Percentiles rank a stretch among this genome's conserved stretches.
Evolutionary conservation across 1,140 invertebrate species (phyloP).

Genomic region (Hypothenemus hampei): DNA sequence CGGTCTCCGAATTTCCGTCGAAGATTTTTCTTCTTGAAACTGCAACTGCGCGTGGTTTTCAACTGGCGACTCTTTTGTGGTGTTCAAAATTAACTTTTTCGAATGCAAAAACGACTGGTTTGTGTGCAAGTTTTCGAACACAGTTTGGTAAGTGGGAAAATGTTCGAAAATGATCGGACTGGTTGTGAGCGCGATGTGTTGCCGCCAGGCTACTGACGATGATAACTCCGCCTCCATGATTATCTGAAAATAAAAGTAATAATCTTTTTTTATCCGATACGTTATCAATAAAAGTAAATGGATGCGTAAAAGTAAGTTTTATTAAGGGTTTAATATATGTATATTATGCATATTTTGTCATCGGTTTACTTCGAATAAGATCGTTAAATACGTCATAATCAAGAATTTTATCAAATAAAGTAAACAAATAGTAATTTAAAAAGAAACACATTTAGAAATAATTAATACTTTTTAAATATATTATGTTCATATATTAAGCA

Average conservation of each 20-base stretch:
- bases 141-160: constrained; percentile 10
- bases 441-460: too few species aligned
- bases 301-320: too few species aligned
- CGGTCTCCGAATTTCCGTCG: background rate
- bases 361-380: too few species aligned
- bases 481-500: too few species aligned
- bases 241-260: constrained; percentile 25
- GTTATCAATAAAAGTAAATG: too few species aligned
- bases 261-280: constrained; percentile 5
- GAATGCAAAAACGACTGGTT: constrained; percentile 33
- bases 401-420: too few species aligned
- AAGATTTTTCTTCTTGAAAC: constrained; percentile 15
- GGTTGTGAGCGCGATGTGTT: constrained; percentile 25
- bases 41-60: constrained; percentile 26
- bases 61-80: constrained; percentile 15
- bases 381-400: too few species aligned
- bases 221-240: constrained; percentile 31
- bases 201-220: constrained; percentile 29
- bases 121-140: constrained; percentile 9
- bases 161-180: constrained; percentile 16
- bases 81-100: constrained; percentile 30
- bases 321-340: too few species aligned
- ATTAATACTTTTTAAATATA: too few species aligned
- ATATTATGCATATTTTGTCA: too few species aligned
- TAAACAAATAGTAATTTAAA: too few species aligned